phyloP scores from a whole-genome alignment of 1,140 invertebrate genomes.

The Drosophila elegans region DNA sequence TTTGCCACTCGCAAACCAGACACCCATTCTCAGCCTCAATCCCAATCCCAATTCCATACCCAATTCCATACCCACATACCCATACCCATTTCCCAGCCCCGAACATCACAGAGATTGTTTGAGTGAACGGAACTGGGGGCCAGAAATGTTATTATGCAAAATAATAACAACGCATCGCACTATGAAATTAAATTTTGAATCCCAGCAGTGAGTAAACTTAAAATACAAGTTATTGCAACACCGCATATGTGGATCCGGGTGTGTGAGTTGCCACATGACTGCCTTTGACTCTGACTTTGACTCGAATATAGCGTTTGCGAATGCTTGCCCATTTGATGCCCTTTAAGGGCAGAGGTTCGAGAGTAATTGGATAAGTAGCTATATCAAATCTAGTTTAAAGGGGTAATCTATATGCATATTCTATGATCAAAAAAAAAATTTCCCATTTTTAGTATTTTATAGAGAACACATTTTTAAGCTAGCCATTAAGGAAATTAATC shows the following conservation, averaged over 20 bases:
- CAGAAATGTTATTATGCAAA: constrained; percentile 81
- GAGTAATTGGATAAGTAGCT: neutral
- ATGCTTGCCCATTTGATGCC: constrained; percentile 46
- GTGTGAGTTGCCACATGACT: constrained; percentile 76
- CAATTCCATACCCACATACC: neutral
- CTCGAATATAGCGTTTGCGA: constrained; percentile 13
- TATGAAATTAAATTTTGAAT: constrained; percentile 83
- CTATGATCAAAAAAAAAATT: too few relatives aligned
- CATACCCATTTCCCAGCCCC: neutral
- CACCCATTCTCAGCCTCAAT: neutral
- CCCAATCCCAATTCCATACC: neutral
- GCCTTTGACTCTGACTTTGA: constrained; percentile 56
- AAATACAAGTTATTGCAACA: constrained; percentile 80
- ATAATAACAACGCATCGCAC: constrained; percentile 83
- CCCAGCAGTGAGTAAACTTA: constrained; percentile 82
- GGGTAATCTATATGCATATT: too few relatives aligned
- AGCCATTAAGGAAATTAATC: too few relatives aligned
- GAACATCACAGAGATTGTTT: constrained; percentile 2
- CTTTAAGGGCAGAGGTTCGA: constrained; percentile 6
- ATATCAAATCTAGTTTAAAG: too few relatives aligned
- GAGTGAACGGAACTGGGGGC: constrained; percentile 30
- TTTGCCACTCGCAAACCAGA: neutral
- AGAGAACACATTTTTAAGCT: too few relatives aligned
- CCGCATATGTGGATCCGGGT: constrained; percentile 20
- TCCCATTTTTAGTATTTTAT: too few relatives aligned